phyloP scores from a whole-genome alignment of 2,888 invertebrate genomes.

The Clistopyga incitator region DNA sequence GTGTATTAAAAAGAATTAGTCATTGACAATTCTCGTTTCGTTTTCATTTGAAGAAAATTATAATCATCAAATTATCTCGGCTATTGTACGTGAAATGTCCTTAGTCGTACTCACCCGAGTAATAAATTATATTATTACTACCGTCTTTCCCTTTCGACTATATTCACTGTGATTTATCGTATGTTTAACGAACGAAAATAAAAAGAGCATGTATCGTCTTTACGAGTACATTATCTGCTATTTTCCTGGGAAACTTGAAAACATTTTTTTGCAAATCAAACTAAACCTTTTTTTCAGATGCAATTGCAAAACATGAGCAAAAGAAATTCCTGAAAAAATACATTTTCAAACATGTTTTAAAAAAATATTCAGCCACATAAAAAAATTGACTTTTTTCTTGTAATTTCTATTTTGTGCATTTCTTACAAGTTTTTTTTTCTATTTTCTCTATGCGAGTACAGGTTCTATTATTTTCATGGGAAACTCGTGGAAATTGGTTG shows the following conservation, averaged over 20 bases:
- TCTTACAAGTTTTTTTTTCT: too few species aligned
- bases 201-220: slow-evolving; percentile 56
- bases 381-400: too few species aligned
- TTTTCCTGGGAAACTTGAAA: slow-evolving; percentile 1
- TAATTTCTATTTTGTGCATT: too few species aligned
- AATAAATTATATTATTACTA: slow-evolving; percentile 47
- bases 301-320: background rate
- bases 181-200: slow-evolving; percentile 57
- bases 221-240: background rate
- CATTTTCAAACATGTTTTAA: too few species aligned
- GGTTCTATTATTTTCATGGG: background rate
- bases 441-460: background rate
- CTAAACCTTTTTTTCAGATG: slow-evolving; percentile 64
- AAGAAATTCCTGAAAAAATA: too few species aligned
- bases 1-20: slow-evolving; percentile 66
- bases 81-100: slow-evolving; percentile 47
- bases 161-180: slow-evolving; percentile 57
- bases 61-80: slow-evolving; percentile 25
- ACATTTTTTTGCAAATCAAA: slow-evolving; percentile 67
- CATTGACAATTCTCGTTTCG: slow-evolving; percentile 33
- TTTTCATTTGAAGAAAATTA: slow-evolving; percentile 20
- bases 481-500: slow-evolving; percentile 60
- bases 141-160: slow-evolving; percentile 54
- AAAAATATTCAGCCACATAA: too few species aligned
- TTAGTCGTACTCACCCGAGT: slow-evolving; percentile 41